A percentile compares a stretch with the other conserved stretches of the same genome.
phyloP scores from a whole-genome alignment of 2,797 vertebrate genomes.

The Meriones psammophilus region DNA sequence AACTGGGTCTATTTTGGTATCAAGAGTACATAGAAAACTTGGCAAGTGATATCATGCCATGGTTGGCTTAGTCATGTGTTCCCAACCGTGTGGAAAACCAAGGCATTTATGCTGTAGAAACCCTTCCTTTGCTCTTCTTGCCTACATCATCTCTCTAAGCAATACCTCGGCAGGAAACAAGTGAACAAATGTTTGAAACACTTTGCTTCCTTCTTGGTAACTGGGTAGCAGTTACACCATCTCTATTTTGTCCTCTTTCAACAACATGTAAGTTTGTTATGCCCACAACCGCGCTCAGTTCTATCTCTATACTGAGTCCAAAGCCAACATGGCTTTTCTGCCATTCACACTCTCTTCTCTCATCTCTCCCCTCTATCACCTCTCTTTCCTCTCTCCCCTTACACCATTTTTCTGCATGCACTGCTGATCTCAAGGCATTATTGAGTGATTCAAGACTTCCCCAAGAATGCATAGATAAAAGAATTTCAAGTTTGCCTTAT shows the following conservation, averaged over 20 bases:
- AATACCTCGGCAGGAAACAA: constrained; percentile 1
- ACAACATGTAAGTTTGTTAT: not conserved
- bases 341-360: not conserved
- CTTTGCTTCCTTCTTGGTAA: not conserved
- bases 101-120: not conserved
- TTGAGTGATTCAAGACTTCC: not conserved
- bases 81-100: not conserved
- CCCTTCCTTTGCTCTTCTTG: not conserved
- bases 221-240: not conserved
- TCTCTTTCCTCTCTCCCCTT: not conserved
- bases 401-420: rapidly evolving
- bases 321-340: not conserved
- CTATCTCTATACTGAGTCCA: not conserved
- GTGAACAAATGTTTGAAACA: not conserved
- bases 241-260: not conserved
- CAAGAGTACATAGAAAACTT: not conserved
- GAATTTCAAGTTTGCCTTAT: not conserved
- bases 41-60: not conserved
- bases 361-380: not conserved
- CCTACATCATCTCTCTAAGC: not conserved
- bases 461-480: not conserved
- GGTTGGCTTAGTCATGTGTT: not conserved
- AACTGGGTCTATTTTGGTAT: not conserved
- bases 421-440: not conserved
- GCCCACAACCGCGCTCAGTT: not conserved